A percentile compares a stretch with the other conserved stretches of the same genome.
These are phyloP conservation scores for Parnassius glacialis DNA, from an alignment of 2,888 invertebrate species.

Conservation along the genomic window DNA sequence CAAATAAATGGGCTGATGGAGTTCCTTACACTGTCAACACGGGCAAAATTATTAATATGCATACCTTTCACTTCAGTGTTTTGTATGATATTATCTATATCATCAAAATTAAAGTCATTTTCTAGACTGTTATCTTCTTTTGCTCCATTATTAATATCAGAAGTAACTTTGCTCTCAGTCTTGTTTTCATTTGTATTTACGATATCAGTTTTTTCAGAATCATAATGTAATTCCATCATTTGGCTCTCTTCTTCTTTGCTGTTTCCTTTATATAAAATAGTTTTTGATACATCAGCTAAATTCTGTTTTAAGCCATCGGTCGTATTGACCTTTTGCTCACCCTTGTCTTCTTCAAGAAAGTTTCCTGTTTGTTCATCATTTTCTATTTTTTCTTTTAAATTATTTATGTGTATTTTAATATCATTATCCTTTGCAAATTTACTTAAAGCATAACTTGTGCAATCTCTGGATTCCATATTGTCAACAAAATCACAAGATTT, in stretches of 20 bases:
- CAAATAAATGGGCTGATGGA: no score
- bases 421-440: conserved; percentile 7
- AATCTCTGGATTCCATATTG: background rate
- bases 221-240: conserved; percentile 46
- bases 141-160: conserved; percentile 10
- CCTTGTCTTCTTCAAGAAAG: conserved; percentile 3
- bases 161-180: conserved; percentile 20
- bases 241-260: conserved; percentile 41
- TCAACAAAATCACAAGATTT: conserved; percentile 1
- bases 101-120: conserved; percentile 60
- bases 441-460: conserved; percentile 1
- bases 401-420: conserved; percentile 22
- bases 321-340: conserved; percentile 10
- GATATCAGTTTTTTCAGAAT: conserved; percentile 40
- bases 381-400: conserved; percentile 18
- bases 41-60: conserved; percentile 5
- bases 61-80: conserved; percentile 58
- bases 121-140: conserved; percentile 39
- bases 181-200: conserved; percentile 16
- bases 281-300: conserved; percentile 2
- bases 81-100: conserved; percentile 63
- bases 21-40: no score
- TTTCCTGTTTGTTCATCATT: conserved; percentile 11
- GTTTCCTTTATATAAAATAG: conserved; percentile 15
- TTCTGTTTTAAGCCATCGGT: conserved; percentile 4